Evolutionary conservation across 2,888 invertebrate genomes (phyloP).

Genomic region (Yponomeuta cagnagella): DNA sequence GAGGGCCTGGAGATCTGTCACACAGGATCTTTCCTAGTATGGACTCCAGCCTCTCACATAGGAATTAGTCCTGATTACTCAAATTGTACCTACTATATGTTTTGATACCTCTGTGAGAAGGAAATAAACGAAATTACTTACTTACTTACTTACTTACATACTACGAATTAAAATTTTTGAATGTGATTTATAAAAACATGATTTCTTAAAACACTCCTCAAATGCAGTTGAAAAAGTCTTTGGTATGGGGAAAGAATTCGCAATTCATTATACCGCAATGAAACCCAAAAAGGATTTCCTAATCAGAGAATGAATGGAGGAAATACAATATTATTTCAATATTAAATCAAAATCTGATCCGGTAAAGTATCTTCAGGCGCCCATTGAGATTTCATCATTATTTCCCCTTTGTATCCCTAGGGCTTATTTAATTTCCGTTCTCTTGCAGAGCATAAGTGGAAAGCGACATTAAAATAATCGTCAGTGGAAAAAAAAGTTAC

Average conservation of each 20-base stretch:
- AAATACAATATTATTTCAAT: neutral
- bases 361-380: neutral
- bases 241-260: neutral
- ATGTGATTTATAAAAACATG: no score
- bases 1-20: no score
- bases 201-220: no score
- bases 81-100: no score
- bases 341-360: neutral
- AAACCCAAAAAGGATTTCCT: neutral
- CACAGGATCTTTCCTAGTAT: no score
- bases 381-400: neutral
- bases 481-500: neutral
- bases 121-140: no score
- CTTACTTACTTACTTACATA: no score
- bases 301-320: neutral
- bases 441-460: neutral
- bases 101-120: no score
- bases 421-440: neutral
- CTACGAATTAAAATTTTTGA: no score
- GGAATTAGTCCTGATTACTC: no score
- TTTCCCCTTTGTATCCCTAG: neutral
- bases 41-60: no score
- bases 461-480: neutral
- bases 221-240: no score
- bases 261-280: neutral